These are phyloP conservation scores for Noctua janthina DNA, from an alignment of 2,888 invertebrate species.

Conservation along the genomic window DNA sequence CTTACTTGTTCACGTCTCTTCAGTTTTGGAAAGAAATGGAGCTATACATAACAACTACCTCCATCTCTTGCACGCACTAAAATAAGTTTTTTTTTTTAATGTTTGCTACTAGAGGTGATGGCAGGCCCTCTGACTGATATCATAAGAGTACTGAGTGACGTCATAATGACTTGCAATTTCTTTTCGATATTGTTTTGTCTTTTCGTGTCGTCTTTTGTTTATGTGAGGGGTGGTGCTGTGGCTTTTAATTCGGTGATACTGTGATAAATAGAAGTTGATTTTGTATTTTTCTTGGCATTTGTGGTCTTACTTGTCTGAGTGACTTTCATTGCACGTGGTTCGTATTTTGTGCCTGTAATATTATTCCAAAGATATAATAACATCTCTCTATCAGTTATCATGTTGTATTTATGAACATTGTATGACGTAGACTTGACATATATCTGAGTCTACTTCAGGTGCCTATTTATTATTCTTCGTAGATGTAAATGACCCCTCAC, in stretches of 20 bases:
- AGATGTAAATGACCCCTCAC: background rate
- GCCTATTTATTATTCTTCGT: background rate
- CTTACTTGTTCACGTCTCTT: background rate
- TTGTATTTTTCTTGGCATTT: background rate
- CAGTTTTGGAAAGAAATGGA: background rate
- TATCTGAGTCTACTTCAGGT: background rate
- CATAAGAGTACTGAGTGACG: constrained; percentile 22
- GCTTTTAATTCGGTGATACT: constrained; percentile 17
- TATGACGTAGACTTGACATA: too few relatives aligned
- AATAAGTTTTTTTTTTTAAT: background rate
- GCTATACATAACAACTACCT: background rate
- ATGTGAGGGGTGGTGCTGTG: constrained; percentile 2
- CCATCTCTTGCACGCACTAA: background rate
- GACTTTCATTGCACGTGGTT: background rate
- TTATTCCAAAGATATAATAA: too few relatives aligned
- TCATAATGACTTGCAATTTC: constrained; percentile 40
- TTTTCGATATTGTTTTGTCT: constrained; percentile 11
- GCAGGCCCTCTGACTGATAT: constrained; percentile 7
- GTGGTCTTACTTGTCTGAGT: background rate
- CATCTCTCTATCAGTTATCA: background rate
- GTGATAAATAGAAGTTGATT: constrained; percentile 2
- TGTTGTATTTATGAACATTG: too few relatives aligned
- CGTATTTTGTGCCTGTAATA: background rate
- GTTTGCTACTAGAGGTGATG: background rate
- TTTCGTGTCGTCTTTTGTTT: constrained; percentile 13